Conservation (phyloP, 2,888 invertebrate genomes). For the Tortrix viridana region DNA sequence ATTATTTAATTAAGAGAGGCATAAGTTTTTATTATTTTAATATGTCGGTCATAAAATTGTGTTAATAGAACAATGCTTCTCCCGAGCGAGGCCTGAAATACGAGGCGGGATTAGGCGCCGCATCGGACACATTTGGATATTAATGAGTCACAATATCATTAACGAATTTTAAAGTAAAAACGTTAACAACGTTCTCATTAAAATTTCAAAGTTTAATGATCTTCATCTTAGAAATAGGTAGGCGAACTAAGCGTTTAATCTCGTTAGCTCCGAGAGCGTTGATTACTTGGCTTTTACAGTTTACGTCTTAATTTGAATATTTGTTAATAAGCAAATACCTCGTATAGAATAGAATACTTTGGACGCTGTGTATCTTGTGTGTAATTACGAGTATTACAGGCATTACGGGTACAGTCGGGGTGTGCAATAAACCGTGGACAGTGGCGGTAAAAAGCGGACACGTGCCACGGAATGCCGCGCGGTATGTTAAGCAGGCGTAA, state of each 20-base stretch:
- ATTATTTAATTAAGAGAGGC: constrained; percentile 86
- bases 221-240: constrained; percentile 27
- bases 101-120: constrained; percentile 68
- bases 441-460: constrained; percentile 57
- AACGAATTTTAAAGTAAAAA: constrained; percentile 26
- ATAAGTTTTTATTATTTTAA: constrained; percentile 86
- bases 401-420: constrained; percentile 48
- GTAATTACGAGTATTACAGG: constrained; percentile 42
- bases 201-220: constrained; percentile 38
- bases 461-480: constrained; percentile 45
- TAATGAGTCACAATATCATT: constrained; percentile 40
- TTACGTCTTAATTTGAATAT: constrained; percentile 38
- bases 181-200: constrained; percentile 27
- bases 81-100: constrained; percentile 70
- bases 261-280: constrained; percentile 37
- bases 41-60: constrained; percentile 83
- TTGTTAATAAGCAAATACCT: constrained; percentile 38
- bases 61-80: constrained; percentile 79
- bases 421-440: constrained; percentile 58
- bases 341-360: constrained; percentile 36
- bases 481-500: constrained; percentile 54
- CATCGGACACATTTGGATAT: constrained; percentile 56
- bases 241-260: constrained; percentile 43
- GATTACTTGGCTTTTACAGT: constrained; percentile 31
- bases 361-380: constrained; percentile 53